Evolutionary conservation across 2,888 invertebrate genomes (phyloP), one percentile per base, ranked within the genome.

Genomic region (Dryobota labecula): DNA sequence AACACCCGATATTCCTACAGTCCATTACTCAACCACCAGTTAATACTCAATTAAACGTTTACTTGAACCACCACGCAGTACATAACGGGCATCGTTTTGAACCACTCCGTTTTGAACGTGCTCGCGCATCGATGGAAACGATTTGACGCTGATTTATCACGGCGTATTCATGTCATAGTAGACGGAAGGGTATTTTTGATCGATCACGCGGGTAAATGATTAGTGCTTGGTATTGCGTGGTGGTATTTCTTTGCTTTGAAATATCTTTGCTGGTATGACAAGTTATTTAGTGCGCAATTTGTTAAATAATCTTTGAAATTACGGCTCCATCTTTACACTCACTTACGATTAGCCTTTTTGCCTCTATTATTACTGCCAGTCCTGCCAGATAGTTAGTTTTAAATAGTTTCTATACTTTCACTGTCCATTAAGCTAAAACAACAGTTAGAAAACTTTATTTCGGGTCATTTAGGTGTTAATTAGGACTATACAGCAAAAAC

Each of bases 81-180:
- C 76, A 80, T 71, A 66, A 8, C 80, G 11, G 41, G 62, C 51
- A n/a, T 53, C 51, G 65, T 57, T 69, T 43, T 33, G 11, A 45
- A 65, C 60, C 57, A 70, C 68, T 75, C 64, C 51, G 45, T 18
- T 56, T 43, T 8, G 18, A 60, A 36, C 56, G 54, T 60, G 43
- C 30, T 60, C 33, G 41, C 30, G 33, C 68, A 60, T 43, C 84
- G 30, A 73, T 82, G 71, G 58, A 82, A 58, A 38, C n/a, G 57
- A 56, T 72, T 43, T 71, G 54, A 73, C 74, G 60, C 33, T 76
- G 84, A 80, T 80, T 73, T 70, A 85, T 80, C 51, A 53, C 27
- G 33, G 9, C 33, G 38, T 76, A 75, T 75, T 75, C 66, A 77
- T 72, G 61, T 78, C 73, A 45, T 45, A 54, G 43, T 61, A 41